Evolutionary conservation across 1,140 invertebrate species (phyloP).

Genomic region (Polyergus mexicanus): DNA sequence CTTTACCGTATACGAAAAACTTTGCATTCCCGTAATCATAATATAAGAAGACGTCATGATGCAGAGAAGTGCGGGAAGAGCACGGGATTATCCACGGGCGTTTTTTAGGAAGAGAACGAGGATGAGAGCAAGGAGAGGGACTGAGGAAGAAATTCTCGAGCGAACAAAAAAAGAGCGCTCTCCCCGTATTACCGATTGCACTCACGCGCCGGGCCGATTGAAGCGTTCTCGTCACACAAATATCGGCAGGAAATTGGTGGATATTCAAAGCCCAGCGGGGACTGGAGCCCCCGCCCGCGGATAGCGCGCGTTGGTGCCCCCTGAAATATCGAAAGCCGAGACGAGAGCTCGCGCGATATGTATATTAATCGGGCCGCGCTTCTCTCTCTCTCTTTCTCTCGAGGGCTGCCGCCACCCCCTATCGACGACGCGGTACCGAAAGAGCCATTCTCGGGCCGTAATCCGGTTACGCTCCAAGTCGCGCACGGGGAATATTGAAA

Average conservation of each 20-base stretch:
- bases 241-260: slow-evolving; percentile 83
- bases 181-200: slow-evolving; percentile 81
- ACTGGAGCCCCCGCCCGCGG: slow-evolving; percentile 69
- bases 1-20: not conserved
- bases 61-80: not conserved
- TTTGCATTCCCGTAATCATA: not conserved
- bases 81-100: slow-evolving; percentile 37
- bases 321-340: slow-evolving; percentile 72
- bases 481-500: slow-evolving; percentile 80
- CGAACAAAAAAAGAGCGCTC: slow-evolving; percentile 49
- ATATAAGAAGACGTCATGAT: not conserved
- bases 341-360: slow-evolving; percentile 78
- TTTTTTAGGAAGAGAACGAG: slow-evolving; percentile 2
- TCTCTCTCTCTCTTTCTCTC: slow-evolving; percentile 53
- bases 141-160: slow-evolving; percentile 44
- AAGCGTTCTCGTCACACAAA: slow-evolving; percentile 80
- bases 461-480: slow-evolving; percentile 78
- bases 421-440: slow-evolving; percentile 70
- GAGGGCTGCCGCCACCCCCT: slow-evolving; percentile 51
- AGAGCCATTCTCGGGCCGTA: slow-evolving; percentile 79
- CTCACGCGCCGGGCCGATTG: slow-evolving; percentile 80
- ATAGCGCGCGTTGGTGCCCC: slow-evolving; percentile 72
- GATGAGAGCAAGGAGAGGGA: not conserved
- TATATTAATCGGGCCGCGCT: slow-evolving; percentile 79
- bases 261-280: slow-evolving; percentile 83